These are phyloP conservation scores for Cricetomys ansorgei DNA, from an alignment of 2,113 vertebrate genomes.

Conservation along the genomic window DNA sequence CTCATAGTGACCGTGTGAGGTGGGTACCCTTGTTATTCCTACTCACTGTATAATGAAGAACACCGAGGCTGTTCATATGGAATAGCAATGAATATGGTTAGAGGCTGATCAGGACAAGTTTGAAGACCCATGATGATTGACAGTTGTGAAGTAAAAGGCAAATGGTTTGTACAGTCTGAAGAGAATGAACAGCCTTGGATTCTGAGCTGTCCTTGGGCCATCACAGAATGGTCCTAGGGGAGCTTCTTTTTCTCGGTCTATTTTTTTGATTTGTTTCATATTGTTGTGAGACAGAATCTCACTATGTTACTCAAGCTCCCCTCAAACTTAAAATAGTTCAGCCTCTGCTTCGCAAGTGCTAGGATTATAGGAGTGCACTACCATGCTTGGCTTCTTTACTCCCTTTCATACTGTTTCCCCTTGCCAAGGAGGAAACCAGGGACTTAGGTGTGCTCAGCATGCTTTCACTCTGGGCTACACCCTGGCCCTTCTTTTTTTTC, in stretches of 20 bases:
- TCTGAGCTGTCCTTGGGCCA: background rate
- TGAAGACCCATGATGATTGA: background rate
- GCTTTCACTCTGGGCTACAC: background rate
- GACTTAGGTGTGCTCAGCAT: background rate
- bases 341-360: background rate
- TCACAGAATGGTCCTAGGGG: background rate
- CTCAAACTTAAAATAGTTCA: no score
- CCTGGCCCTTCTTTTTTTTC: background rate
- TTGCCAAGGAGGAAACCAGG: background rate
- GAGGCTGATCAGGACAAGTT: background rate
- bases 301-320: no score
- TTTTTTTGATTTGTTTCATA: background rate
- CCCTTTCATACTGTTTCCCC: background rate
- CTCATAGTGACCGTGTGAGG: background rate
- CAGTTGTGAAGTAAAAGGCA: background rate
- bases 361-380: background rate
- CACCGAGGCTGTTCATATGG: background rate
- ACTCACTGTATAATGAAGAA: background rate
- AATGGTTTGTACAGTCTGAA: background rate
- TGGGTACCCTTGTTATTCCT: background rate
- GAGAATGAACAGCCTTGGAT: background rate
- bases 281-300: background rate
- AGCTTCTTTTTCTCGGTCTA: background rate
- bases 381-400: background rate
- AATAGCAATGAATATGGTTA: background rate